Evolutionary conservation across 2,888 invertebrate species (phyloP).

Genomic region (Strigamia crassipes): DNA sequence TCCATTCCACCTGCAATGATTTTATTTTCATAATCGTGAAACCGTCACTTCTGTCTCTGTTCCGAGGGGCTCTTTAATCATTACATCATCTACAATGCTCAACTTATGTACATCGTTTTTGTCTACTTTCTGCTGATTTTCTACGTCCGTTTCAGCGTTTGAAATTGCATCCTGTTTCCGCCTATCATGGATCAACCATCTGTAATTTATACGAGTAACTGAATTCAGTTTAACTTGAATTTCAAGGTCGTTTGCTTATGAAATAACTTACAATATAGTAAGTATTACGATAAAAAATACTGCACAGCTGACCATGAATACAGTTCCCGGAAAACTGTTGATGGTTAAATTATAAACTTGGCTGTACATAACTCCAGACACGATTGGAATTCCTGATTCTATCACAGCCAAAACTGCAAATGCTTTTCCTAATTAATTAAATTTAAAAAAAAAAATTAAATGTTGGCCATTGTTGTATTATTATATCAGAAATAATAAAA

Average conservation of each 20-base stretch:
- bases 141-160: background rate
- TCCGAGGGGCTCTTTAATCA: background rate
- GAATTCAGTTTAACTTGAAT: background rate
- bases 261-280: conserved; percentile 37
- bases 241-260: background rate
- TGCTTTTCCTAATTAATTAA: conserved; percentile 34
- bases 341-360: conserved; percentile 45
- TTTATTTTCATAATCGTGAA: background rate
- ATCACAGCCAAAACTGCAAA: conserved; percentile 45
- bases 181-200: background rate
- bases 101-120: background rate
- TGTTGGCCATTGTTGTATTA: background rate
- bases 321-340: conserved; percentile 24
- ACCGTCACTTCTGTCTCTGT: background rate
- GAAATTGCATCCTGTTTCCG: conserved; percentile 19
- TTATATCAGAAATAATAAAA: too few species aligned
- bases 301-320: conserved; percentile 31
- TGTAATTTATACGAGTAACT: background rate
- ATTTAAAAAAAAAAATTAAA: background rate
- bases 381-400: conserved; percentile 44
- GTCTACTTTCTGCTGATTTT: background rate
- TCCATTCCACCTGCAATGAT: background rate
- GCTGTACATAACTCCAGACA: conserved; percentile 47
- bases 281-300: conserved; percentile 15
- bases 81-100: background rate